Percentiles rank a stretch among this genome's conserved stretches.
phyloP scores from a whole-genome alignment of 2,113 vertebrate genomes.

The Hirundichthys speculiger region DNA sequence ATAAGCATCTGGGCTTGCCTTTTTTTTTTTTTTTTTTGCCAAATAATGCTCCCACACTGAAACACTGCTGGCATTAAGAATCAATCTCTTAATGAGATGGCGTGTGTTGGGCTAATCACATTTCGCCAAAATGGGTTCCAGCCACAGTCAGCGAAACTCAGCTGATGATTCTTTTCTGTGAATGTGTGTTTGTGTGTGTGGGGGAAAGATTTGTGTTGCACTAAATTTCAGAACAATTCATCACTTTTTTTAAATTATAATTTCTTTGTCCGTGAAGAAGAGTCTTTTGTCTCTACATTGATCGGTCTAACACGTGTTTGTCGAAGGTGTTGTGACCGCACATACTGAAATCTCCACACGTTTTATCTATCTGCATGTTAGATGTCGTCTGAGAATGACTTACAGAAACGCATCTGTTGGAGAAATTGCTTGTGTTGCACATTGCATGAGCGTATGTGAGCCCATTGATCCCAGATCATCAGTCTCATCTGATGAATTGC shows the following conservation, averaged over 20 bases:
- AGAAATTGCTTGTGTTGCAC: conserved; percentile 9
- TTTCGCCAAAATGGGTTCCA: conserved; percentile 65
- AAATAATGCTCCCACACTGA: conserved; percentile 53
- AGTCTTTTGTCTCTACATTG: background rate
- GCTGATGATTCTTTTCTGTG: conserved; percentile 25
- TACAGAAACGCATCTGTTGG: background rate
- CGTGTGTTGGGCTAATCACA: conserved; percentile 66
- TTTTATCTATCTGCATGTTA: too few species aligned
- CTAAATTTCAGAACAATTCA: too few species aligned
- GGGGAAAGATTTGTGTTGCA: too few species aligned
- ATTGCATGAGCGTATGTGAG: conserved; percentile 2
- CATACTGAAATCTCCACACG: too few species aligned
- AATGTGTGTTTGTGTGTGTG: background rate
- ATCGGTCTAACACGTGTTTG: too few species aligned
- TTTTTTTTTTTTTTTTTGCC: conserved; percentile 21
- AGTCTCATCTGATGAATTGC: background rate
- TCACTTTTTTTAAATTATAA: too few species aligned
- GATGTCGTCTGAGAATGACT: conserved; percentile 2
- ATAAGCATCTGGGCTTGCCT: conserved; percentile 42
- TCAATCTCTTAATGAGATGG: conserved; percentile 66
- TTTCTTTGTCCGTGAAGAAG: background rate
- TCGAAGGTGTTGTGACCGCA: background rate
- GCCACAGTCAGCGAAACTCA: conserved; percentile 38
- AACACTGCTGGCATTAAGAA: conserved; percentile 60
- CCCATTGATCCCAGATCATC: conserved; percentile 18